phyloP scores from a whole-genome alignment of 1,140 invertebrate species.

The Oedothorax gibbosus region DNA sequence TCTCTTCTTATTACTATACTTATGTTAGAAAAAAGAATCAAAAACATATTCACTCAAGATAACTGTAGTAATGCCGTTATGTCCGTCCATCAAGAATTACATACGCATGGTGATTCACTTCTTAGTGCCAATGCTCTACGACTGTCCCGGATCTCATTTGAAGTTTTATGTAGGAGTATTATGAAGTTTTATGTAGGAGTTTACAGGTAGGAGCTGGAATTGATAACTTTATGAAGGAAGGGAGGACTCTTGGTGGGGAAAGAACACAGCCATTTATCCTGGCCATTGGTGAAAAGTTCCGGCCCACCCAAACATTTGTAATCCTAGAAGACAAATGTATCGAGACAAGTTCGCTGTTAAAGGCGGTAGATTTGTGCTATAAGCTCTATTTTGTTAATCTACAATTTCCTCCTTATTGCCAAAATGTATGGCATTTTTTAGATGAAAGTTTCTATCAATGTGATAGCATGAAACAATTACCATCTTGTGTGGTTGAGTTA shows the following conservation, averaged over 20 bases:
- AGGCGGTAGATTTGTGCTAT: slow-evolving; percentile 1
- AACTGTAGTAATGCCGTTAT: too few relatives aligned
- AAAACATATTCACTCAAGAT: too few relatives aligned
- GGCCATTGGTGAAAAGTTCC: neutral
- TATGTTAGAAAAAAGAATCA: too few relatives aligned
- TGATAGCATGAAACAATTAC: neutral
- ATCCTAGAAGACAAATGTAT: neutral
- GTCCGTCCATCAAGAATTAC: too few relatives aligned
- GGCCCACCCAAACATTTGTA: neutral
- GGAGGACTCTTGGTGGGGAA: neutral
- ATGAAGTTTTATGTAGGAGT: too few relatives aligned
- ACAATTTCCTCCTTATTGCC: neutral
- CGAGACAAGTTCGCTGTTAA: slow-evolving; percentile 4
- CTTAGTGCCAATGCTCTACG: too few relatives aligned
- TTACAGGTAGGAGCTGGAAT: slow-evolving; percentile 1
- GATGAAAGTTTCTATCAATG: neutral
- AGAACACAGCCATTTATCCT: slow-evolving; percentile 5
- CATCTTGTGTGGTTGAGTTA: slow-evolving; percentile 6
- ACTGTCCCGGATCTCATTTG: too few relatives aligned
- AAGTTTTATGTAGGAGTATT: too few relatives aligned
- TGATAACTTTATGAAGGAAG: neutral
- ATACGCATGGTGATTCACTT: too few relatives aligned
- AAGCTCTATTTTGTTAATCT: slow-evolving; percentile 10
- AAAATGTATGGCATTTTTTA: slow-evolving; percentile 23
- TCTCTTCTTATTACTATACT: too few relatives aligned